Conservation (phyloP, 2,888 invertebrate genomes). For the Nematopogon swammerdamellus region DNA sequence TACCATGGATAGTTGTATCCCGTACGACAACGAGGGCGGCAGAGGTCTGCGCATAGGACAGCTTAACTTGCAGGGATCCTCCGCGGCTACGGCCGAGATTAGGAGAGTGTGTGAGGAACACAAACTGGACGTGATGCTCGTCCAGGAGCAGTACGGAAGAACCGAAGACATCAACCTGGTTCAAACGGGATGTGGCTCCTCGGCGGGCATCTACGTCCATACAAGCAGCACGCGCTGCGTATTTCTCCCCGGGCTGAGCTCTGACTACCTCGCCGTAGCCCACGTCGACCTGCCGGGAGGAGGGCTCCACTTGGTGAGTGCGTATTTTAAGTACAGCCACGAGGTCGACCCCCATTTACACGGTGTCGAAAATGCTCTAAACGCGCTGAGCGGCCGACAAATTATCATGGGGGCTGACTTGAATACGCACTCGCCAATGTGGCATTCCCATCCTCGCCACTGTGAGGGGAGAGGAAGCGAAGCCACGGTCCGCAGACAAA, state of each 20-base stretch:
- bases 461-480: neutral
- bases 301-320: neutral
- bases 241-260: slow-evolving; percentile 2
- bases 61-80: neutral
- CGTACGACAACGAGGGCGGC: no score
- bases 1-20: neutral
- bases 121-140: neutral
- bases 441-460: neutral
- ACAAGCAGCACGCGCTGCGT: slow-evolving; percentile 2
- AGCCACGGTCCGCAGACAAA: no score
- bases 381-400: neutral
- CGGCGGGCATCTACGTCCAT: slow-evolving; percentile 5
- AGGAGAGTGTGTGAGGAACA: neutral
- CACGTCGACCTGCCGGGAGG: neutral
- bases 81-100: neutral
- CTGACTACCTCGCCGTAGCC: slow-evolving; percentile 2
- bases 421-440: neutral
- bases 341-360: neutral
- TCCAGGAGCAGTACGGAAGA: neutral
- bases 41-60: no score
- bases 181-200: no score
- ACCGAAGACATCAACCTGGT: no score
- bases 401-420: neutral
- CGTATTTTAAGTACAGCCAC: neutral
- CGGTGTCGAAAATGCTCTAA: neutral